Evolutionary conservation across 2,113 vertebrate species (phyloP).

Genomic region (Phylloscopus trochilus): DNA sequence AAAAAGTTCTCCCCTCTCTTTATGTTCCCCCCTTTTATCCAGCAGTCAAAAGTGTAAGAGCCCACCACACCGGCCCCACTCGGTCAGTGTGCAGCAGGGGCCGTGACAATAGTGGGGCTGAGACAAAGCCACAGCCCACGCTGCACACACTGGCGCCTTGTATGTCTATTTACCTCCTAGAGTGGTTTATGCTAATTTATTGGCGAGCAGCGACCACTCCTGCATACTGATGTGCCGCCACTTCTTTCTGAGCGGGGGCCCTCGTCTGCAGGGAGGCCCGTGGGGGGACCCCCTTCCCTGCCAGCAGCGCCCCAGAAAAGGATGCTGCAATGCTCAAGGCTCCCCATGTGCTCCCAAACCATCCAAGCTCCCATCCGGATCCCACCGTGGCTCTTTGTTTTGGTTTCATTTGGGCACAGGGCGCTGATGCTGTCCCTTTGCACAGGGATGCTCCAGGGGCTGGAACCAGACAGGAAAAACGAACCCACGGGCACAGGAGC

Average conservation of each 20-base stretch:
- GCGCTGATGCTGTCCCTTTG: background rate
- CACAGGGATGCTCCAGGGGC: background rate
- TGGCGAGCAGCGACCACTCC: slow-evolving; percentile 44
- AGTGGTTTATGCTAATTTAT: slow-evolving; percentile 73
- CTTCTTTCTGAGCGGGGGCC: slow-evolving; percentile 57
- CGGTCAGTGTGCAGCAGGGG: slow-evolving; percentile 66
- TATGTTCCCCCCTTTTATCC: slow-evolving; percentile 73
- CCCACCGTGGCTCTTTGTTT: background rate
- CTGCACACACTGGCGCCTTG: slow-evolving; percentile 67
- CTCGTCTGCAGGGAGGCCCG: slow-evolving; percentile 9
- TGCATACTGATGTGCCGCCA: slow-evolving; percentile 65
- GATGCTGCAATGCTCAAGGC: background rate
- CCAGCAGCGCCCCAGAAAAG: background rate
- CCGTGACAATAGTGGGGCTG: slow-evolving; percentile 69
- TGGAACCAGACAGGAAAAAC: background rate
- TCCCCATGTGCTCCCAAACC: background rate
- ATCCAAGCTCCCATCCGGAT: background rate
- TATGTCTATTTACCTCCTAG: slow-evolving; percentile 75
- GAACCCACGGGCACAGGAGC: background rate
- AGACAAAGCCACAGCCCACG: slow-evolving; percentile 72
- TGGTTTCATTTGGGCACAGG: background rate
- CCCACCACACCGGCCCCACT: slow-evolving; percentile 66
- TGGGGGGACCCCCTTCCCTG: background rate
- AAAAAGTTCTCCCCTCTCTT: slow-evolving; percentile 68
- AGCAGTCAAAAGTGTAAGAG: slow-evolving; percentile 73